These are phyloP conservation scores for Enteromius mattozi DNA, from an alignment of 2,797 vertebrate species.

Conservation along the genomic window DNA sequence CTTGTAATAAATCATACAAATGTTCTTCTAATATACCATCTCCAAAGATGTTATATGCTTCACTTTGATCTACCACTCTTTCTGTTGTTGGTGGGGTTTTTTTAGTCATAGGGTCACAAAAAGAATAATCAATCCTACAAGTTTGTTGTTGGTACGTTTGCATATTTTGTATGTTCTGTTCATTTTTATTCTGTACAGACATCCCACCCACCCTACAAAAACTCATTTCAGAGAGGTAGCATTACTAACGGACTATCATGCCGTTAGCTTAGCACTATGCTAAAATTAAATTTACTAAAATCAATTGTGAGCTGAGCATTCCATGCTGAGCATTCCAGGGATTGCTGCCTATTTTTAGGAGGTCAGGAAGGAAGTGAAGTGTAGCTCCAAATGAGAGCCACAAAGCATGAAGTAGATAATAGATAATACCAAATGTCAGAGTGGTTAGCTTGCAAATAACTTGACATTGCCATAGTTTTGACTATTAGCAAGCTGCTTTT, in stretches of 20 bases:
- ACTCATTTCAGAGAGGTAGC: not conserved
- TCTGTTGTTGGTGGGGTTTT: not conserved
- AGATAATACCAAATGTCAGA: not conserved
- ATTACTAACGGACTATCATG: not conserved
- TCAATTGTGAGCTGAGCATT: not conserved
- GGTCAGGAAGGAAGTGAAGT: not conserved
- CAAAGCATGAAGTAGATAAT: not conserved
- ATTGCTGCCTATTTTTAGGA: conserved; percentile 4
- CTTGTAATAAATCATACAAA: not conserved
- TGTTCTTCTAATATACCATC: not conserved
- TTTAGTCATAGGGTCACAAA: too few relatives aligned
- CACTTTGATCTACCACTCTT: not conserved
- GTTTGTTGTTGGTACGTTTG: not conserved
- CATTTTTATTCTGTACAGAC: not conserved
- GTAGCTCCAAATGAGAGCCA: not conserved
- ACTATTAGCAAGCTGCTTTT: not conserved
- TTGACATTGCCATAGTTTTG: not conserved
- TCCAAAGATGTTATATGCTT: conserved; percentile 16
- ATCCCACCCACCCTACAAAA: not conserved
- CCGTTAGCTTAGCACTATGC: conserved; percentile 5
- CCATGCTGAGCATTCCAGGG: not conserved
- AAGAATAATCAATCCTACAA: too few relatives aligned
- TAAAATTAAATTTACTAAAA: not conserved
- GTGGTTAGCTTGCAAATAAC: not conserved
- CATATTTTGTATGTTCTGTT: conserved; percentile 2